These are phyloP conservation scores for Bugula neritina DNA, from an alignment of 2,888 invertebrate species.

Conservation along the genomic window DNA sequence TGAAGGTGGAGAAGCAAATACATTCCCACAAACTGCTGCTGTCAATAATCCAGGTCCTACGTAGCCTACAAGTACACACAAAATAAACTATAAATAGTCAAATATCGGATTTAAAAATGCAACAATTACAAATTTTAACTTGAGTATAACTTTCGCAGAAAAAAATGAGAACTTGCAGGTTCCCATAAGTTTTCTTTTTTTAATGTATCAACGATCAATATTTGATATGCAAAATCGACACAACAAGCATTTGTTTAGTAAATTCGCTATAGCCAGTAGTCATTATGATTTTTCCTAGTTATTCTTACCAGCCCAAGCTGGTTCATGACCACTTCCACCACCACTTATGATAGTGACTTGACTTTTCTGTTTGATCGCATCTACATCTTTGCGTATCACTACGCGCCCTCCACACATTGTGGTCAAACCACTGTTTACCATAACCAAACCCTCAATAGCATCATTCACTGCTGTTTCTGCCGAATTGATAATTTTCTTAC, in stretches of 20 bases:
- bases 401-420: conserved; percentile 59
- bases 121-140: too few species aligned
- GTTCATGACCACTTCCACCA: conserved; percentile 80
- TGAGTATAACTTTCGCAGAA: too few species aligned
- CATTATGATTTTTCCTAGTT: too few species aligned
- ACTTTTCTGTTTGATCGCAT: conserved; percentile 55
- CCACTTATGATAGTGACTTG: conserved; percentile 63
- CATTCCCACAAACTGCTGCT: conserved; percentile 67
- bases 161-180: too few species aligned
- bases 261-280: too few species aligned
- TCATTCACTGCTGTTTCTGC: conserved; percentile 45
- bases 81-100: too few species aligned
- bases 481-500: conserved; percentile 40
- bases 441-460: conserved; percentile 59
- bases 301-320: conserved; percentile 56
- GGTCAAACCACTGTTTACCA: conserved; percentile 55
- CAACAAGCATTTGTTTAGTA: too few species aligned
- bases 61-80: conserved; percentile 59
- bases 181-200: too few species aligned
- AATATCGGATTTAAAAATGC: too few species aligned
- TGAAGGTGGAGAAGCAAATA: conserved; percentile 73
- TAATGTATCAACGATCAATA: too few species aligned
- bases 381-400: conserved; percentile 57
- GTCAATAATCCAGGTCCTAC: conserved; percentile 76
- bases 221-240: too few species aligned